Conservation (phyloP, 1,140 invertebrate species). For the Drosophila lacertosa region DNA sequence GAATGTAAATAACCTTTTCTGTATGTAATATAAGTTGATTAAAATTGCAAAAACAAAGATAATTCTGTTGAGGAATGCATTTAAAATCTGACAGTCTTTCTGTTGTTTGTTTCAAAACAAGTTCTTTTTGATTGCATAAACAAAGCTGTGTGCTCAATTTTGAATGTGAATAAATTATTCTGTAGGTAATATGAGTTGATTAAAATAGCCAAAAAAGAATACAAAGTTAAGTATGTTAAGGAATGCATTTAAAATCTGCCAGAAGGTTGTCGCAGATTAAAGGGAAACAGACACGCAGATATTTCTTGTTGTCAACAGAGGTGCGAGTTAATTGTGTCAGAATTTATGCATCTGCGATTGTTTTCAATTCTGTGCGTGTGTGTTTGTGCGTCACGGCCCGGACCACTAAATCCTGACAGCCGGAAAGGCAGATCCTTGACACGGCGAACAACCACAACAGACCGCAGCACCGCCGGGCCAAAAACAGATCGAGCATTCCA, state of each 20-base stretch:
- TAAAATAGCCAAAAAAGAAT: background rate
- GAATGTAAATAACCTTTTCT: too few species aligned
- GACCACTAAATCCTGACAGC: slow-evolving; percentile 4
- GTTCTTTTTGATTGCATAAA: too few species aligned
- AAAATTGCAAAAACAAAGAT: too few species aligned
- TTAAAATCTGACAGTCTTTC: too few species aligned
- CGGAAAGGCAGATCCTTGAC: background rate
- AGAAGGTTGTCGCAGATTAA: background rate
- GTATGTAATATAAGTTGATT: too few species aligned
- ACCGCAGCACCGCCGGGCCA: background rate
- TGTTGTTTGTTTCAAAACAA: too few species aligned
- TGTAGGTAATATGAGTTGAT: too few species aligned
- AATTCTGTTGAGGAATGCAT: too few species aligned
- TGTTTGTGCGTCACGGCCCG: background rate
- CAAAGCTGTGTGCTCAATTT: too few species aligned
- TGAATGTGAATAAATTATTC: too few species aligned
- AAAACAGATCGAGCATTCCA: slow-evolving; percentile 48
- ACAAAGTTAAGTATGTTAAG: background rate
- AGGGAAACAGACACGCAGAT: background rate
- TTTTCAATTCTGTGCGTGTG: slow-evolving; percentile 33
- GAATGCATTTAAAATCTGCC: slow-evolving; percentile 3
- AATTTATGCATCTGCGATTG: slow-evolving; percentile 38
- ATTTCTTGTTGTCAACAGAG: slow-evolving; percentile 4
- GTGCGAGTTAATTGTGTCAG: slow-evolving; percentile 33
- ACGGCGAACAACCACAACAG: background rate